Evolutionary conservation across 1,140 invertebrate species (phyloP).

Genomic region (Nebria ingens): DNA sequence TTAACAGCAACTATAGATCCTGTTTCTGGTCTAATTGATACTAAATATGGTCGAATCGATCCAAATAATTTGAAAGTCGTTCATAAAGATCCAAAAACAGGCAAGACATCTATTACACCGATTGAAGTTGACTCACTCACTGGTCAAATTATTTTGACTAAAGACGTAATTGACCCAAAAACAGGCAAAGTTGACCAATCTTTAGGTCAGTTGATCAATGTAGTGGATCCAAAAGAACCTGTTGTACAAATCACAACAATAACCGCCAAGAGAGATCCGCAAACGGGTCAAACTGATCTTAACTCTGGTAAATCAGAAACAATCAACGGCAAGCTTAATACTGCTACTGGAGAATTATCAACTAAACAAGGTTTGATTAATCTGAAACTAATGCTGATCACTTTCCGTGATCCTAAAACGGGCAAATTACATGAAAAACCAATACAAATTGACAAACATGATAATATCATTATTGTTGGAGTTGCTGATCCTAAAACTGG

Average conservation of each 20-base stretch:
- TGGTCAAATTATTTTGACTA: constrained; percentile 50
- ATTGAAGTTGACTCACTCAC: constrained; percentile 48
- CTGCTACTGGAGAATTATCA: constrained; percentile 49
- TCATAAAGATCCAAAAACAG: constrained; percentile 41
- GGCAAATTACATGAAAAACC: constrained; percentile 42
- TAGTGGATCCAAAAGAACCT: constrained; percentile 54
- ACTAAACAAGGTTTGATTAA: constrained; percentile 58
- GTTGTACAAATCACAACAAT: constrained; percentile 53
- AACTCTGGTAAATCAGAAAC: constrained; percentile 46
- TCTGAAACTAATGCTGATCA: constrained; percentile 43
- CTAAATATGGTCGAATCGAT: constrained; percentile 47
- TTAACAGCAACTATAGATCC: constrained; percentile 44
- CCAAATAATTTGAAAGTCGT: constrained; percentile 42
- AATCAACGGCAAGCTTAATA: constrained; percentile 51
- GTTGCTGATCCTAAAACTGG: constrained; percentile 43
- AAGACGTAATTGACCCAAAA: constrained; percentile 45
- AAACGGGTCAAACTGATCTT: constrained; percentile 46
- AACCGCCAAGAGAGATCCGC: constrained; percentile 47
- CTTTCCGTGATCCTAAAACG: constrained; percentile 47
- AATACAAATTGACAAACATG: constrained; percentile 28
- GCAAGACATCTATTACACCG: constrained; percentile 45
- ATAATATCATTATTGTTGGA: constrained; percentile 41
- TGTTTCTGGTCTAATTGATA: constrained; percentile 43
- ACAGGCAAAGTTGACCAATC: constrained; percentile 48
- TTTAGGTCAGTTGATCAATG: constrained; percentile 49